phyloP scores from a whole-genome alignment of 2,797 vertebrate species.

The Sebastes matsubarae region DNA sequence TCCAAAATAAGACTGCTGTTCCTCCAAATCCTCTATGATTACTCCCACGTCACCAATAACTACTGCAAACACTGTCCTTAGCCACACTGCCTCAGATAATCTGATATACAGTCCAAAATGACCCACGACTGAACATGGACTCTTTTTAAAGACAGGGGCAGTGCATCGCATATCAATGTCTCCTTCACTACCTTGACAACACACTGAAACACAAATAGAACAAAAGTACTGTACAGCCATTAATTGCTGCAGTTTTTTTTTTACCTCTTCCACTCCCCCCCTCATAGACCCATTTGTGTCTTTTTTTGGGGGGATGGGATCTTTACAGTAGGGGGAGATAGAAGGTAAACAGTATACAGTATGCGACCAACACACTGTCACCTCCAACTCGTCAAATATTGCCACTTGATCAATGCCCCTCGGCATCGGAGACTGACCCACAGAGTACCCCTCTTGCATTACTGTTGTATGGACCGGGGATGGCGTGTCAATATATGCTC shows the following conservation, averaged over 20 bases:
- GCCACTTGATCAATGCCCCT: no score
- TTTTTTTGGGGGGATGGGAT: no score
- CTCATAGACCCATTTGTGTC: background rate
- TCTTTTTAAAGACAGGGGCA: conserved; percentile 16
- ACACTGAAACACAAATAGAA: conserved; percentile 34
- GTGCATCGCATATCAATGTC: conserved; percentile 17
- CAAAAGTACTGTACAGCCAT: conserved; percentile 6
- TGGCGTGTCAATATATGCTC: no score
- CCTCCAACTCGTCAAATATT: no score
- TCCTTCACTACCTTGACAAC: conserved; percentile 33
- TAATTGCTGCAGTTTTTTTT: conserved; percentile 20
- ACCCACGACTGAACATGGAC: conserved; percentile 18
- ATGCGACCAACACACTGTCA: no score
- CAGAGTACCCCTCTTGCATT: no score
- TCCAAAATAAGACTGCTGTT: conserved; percentile 70
- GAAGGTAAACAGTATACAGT: no score
- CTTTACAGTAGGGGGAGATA: no score
- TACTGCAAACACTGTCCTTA: conserved; percentile 49
- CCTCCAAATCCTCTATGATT: conserved; percentile 62
- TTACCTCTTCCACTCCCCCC: background rate
- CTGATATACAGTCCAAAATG: conserved; percentile 31
- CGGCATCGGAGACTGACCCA: no score
- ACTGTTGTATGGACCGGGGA: no score
- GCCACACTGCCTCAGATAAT: conserved; percentile 17
- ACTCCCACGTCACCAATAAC: conserved; percentile 61